Base-by-base conservation (phyloP, 1,140 invertebrate species). In the Hydropsyche tenuis region DNA sequence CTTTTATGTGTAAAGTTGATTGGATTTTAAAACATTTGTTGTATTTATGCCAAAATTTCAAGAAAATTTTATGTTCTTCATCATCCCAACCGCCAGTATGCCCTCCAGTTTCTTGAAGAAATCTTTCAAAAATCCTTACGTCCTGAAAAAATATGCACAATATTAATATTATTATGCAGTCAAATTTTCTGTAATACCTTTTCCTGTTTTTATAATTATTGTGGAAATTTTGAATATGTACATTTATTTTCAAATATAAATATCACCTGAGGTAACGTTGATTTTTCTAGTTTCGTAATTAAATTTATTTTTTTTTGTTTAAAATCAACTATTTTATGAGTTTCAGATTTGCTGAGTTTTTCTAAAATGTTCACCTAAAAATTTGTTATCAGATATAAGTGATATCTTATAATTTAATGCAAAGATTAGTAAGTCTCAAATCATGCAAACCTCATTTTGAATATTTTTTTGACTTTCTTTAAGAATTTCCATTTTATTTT, bases 11-110 rank as follows among this genome's bases (percentile, higher is more conserved):
- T 16, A 25, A n/a, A 23, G 0, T 48, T 1, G 37, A 16, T 70
- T 46, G 5, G n/a, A 16, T 48, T 56, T 16, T 56, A 42, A 5
- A 12, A 18, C 18, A 20, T 46, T 60, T 0, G 42, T 48, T 5
- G 51, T 56, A 30, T 60, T 46, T 48, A 20, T 56, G 23, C 69
- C 73, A 77, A 22, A 53, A 73, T 51, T 74, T 77, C 14, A 64
- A 25, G 64, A 77, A 77, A 30, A 73, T 64, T 22, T 64, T 63
- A 56, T 77, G 75, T 37, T 77, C 75, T 42, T 72, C 65, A 12
- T 73, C 70, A 12, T 69, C 73, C 75, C 75, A 77, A 14, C 73
- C 73, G 6, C 75, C 75, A 6, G 73, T 72, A 48, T 77, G 75
- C 7, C 75, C 75, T 5, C 75, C 73, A 25, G 48, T 77, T 43